Evolutionary conservation across 2,888 invertebrate genomes (phyloP), one percentile per base, ranked within the genome.

Genomic region (Xanthorhoe designata): DNA sequence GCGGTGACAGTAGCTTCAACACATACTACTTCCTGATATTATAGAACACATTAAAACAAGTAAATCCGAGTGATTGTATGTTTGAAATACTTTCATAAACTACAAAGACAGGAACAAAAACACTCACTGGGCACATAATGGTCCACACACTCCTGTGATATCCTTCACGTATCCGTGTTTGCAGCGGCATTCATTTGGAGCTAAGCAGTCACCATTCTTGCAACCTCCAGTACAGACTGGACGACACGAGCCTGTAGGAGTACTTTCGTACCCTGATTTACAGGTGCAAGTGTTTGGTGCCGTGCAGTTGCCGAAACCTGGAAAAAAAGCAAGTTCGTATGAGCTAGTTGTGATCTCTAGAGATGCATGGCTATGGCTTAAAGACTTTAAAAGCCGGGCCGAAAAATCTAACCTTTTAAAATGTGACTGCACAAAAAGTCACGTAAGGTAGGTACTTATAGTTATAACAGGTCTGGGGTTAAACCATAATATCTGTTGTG

Each of bases 251-350:
- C 92, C 94, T 4, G 90, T 85, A 0, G 84, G 75, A 7, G 90
- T 88, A 0, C 87, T 64, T 52, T 85, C 82, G 75, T 89, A 94
- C 9, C 95, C 95, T 71, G 89, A 69, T 65, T 88, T 91, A 78
- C 96, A 96, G n/a, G 90, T 81, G 76, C 96, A 96, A 1, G 85
- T 86, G 75, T 96, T 94, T 0, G 91, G 90, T 0, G 86, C 82
- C 13, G 94, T 91, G 74, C 96, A 96, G 50, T 94, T 94, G 1
- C 94, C 90, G 72, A 59, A 0, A 63, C 47, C 63, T 57, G 24
- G 35, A n/a, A n/a, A n/a, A n/a, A n/a, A 63, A 17, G 29, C 13
- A 50, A 18, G 17, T 47, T 15, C 6, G 2, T 15, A n/a, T 13
- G 6, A 47, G 47, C 17, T 10, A 5, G 17, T 9, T 24, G 2